Base-by-base conservation (phyloP, 1,140 invertebrate species). In the Notospermus geniculatus region DNA sequence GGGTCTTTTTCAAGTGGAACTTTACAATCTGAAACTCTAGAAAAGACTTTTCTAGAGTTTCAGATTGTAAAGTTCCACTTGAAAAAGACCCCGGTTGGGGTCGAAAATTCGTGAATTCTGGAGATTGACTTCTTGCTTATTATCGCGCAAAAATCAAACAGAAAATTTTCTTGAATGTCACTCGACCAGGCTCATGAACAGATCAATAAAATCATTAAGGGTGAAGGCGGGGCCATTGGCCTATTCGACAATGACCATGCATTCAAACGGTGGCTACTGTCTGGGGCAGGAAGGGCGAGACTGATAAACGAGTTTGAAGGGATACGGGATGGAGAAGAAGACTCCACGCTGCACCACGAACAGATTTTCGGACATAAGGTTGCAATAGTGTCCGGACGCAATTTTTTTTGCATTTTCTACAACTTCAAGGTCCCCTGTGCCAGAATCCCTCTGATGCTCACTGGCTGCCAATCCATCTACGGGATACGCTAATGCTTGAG, bases 181-280 rank as follows among this genome's bases (percentile, higher is more conserved):
- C 56, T 73, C 27, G 71, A 74, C 50, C 71, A 74, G 32, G 65
- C 63, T 7, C 72, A 74, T 73, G 41, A n/a, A n/a, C n/a, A n/a
- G n/a, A n/a, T n/a, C n/a, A n/a, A n/a, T n/a, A n/a, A n/a, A n/a
- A n/a, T n/a, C 72, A 68, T 74, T 4, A 74, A 71, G 64, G 61
- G 63, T 55, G 60, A 64, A 11, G 67, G 72, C 27, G 67, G 65
- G 28, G 69, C 65, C 13, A 60, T 75, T 13, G 65, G 69, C 17
- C 19, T 73, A 5, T 64, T 57, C 1, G 64, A 66, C 43, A 41
- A 59, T 25, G 9, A n/a, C 9, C 5, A 46, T 4, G 41, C 29
- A 23, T 29, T 64, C 9, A 27, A 53, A 39, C 39, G 56, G 28
- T 66, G 57, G 52, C 59, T 60, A 55, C 27, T 66, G 9, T 27